Evolutionary conservation across 2,113 vertebrate genomes (phyloP), one percentile per base, ranked within the genome.

Genomic region (Spermophilus dauricus): DNA sequence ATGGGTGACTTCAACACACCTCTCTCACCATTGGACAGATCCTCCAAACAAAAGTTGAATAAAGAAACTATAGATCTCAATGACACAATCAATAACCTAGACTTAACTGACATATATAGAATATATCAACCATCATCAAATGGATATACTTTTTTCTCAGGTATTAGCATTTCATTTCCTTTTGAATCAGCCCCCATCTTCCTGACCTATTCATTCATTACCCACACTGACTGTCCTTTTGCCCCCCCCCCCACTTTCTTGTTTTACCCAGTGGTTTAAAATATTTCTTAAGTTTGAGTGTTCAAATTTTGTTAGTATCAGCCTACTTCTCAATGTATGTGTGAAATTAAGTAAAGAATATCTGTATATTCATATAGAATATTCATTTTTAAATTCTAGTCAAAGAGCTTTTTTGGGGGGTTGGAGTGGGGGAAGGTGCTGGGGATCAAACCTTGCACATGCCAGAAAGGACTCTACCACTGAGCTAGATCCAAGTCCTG

Each of bases 291-390:
- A 42, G 20, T 88, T 48, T 53, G 8, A 91, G 63, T 26, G 61
- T 83, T 77, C 30, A 42, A 51, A 86, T 70, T 94, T 42, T 58
- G 18, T 61, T 5, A 69, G 67, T 81, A 34, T 42, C 17, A 61
- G 28, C 61, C 56, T 42, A 39, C 34, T 75, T 91, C 65, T 70
- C 39, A 91, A 58, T 70, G 42, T 83, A 77, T 76, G 10, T 88
- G 34, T 37, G 65, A 45, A 65, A 45, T 67, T 90, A 90, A 91
- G 77, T 90, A 90, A 91, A 84, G 56, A 51, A 78, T 85, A 69
- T 70, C 32, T 65, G 5, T 82, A 69, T 18, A 22, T n/a, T 72
- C 70, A 32, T 11, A 53, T 17, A 85, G 61, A n/a, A 12, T 81
- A 87, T 87, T 89, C 5, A 10, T 32, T 95, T 92, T 80, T 28